These are phyloP conservation scores for Rhagoletis pomonella DNA, from an alignment of 1,140 invertebrate species.

Conservation along the genomic window DNA sequence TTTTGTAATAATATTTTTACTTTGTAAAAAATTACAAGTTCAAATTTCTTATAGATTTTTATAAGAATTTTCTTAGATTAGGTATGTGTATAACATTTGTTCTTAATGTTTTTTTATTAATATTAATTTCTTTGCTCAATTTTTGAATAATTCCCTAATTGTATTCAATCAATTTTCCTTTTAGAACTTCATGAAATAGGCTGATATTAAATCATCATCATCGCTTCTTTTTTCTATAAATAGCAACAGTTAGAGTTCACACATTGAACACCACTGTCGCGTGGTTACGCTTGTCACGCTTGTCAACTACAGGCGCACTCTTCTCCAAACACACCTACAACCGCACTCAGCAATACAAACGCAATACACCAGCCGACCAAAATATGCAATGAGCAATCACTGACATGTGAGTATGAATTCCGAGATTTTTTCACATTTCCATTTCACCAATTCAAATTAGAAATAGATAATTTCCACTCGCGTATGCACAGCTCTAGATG, in stretches of 20 bases:
- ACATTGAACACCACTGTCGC: conserved; percentile 32
- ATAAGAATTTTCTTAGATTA: no score
- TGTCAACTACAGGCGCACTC: conserved; percentile 5
- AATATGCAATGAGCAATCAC: background rate
- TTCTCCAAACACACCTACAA: background rate
- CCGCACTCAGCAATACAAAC: background rate
- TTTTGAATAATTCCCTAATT: no score
- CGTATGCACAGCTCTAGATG: background rate
- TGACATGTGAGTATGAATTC: background rate
- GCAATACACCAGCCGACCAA: background rate
- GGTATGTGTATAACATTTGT: no score
- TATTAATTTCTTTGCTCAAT: no score
- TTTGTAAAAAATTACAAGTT: no score
- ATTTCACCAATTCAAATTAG: background rate
- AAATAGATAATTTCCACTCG: no score
- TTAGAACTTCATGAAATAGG: no score
- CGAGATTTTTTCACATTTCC: conserved; percentile 7
- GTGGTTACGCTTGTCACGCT: conserved; percentile 41
- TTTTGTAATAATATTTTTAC: no score
- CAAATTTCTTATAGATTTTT: no score
- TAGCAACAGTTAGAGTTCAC: conserved; percentile 41
- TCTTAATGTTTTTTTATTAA: no score
- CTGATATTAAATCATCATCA: background rate
- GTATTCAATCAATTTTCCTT: no score
- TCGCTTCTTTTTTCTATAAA: background rate